Evolutionary conservation across 1,140 invertebrate genomes (phyloP).

Genomic region (Cydia amplana): DNA sequence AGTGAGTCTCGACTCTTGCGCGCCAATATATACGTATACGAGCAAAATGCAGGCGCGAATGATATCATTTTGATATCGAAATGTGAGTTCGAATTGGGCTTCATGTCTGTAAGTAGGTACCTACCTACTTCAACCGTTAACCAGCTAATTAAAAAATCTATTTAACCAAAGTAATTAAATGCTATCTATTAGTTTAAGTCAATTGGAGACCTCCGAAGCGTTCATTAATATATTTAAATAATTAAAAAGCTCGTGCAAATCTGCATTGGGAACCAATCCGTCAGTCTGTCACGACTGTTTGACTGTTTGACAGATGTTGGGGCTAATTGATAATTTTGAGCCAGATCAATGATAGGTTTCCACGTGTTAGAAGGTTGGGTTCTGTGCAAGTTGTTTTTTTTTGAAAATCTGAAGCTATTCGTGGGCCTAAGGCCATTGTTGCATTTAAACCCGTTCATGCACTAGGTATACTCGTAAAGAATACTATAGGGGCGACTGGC

Average conservation of each 20-base stretch:
- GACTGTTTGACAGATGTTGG: constrained; percentile 50
- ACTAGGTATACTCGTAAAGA: too few relatives aligned
- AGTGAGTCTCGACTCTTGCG: too few relatives aligned
- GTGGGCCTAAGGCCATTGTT: neutral
- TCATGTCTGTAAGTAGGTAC: neutral
- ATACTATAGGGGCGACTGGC: too few relatives aligned
- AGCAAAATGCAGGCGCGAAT: too few relatives aligned
- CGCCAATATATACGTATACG: too few relatives aligned
- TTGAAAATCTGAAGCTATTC: neutral
- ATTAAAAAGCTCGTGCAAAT: constrained; percentile 19
- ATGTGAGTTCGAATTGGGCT: too few relatives aligned
- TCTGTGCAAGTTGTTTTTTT: neutral
- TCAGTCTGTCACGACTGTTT: constrained; percentile 42
- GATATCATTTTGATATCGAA: too few relatives aligned
- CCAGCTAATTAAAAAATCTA: constrained; percentile 25
- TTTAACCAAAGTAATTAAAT: constrained; percentile 33
- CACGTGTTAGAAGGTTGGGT: neutral
- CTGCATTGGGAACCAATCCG: constrained; percentile 31
- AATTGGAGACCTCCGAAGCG: constrained; percentile 30
- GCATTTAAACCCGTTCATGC: too few relatives aligned
- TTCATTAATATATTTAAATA: constrained; percentile 33
- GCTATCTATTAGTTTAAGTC: constrained; percentile 31
- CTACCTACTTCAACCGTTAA: neutral
- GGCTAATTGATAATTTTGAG: constrained; percentile 62
- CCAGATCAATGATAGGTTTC: constrained; percentile 41